Percentiles rank a stretch among this genome's conserved stretches.
These are phyloP conservation scores for Manis javanica DNA, from an alignment of 2,797 vertebrate species.

Conservation along the genomic window DNA sequence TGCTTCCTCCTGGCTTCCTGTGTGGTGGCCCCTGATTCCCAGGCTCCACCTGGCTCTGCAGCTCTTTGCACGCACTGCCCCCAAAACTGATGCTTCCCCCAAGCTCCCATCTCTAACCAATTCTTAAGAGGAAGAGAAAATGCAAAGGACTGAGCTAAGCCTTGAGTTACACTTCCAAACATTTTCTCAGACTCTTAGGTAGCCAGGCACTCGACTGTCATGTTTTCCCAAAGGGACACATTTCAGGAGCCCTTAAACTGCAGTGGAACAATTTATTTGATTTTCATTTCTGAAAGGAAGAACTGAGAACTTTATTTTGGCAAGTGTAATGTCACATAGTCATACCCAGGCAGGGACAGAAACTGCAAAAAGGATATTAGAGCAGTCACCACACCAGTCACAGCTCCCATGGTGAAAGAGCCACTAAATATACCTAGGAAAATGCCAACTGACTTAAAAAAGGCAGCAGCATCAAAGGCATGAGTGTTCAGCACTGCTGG, in stretches of 20 bases:
- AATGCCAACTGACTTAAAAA: slow-evolving; percentile 97
- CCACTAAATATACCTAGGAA: slow-evolving; percentile 99
- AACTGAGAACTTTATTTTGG: slow-evolving; percentile 15
- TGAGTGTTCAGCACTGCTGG: slow-evolving; percentile 95
- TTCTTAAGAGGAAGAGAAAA: not conserved
- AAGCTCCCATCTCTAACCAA: not conserved
- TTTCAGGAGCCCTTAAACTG: not conserved
- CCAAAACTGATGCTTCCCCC: not conserved
- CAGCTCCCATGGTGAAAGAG: slow-evolving; percentile 98
- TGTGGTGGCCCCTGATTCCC: not conserved
- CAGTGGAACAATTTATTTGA: not conserved
- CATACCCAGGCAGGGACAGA: not conserved
- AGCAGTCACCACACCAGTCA: slow-evolving; percentile 96
- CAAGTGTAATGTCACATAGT: not conserved
- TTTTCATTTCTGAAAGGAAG: slow-evolving; percentile 47
- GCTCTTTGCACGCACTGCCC: not conserved
- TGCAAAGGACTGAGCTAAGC: not conserved
- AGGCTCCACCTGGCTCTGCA: not conserved
- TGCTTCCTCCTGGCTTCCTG: not conserved
- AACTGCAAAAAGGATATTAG: slow-evolving; percentile 94
- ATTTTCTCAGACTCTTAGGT: not conserved
- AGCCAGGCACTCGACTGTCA: not conserved
- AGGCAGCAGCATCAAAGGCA: slow-evolving; percentile 96
- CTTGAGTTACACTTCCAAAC: not conserved
- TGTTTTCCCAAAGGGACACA: not conserved